Percentiles rank a stretch among this genome's conserved stretches.
phyloP scores from a whole-genome alignment of 2,888 invertebrate species.

The Parasteatoda lunata region DNA sequence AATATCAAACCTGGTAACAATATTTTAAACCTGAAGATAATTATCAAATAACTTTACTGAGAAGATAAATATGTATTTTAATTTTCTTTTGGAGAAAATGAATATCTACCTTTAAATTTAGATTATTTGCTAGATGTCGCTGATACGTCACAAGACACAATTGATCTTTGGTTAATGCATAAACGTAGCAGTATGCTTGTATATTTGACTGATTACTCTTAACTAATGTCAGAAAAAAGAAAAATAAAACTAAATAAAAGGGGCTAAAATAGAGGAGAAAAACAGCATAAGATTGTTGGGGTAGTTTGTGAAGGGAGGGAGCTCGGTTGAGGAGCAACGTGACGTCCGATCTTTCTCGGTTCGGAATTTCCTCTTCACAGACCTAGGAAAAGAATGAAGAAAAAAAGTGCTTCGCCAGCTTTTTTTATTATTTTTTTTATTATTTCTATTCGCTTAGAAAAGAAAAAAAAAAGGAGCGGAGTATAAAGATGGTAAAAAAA shows the following conservation, averaged over 20 bases:
- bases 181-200: too few relatives aligned
- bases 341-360: conserved; percentile 49
- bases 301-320: not conserved
- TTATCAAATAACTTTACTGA: too few relatives aligned
- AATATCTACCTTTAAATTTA: too few relatives aligned
- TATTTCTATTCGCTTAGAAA: conserved; percentile 13
- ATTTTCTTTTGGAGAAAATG: too few relatives aligned
- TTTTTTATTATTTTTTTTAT: conserved; percentile 32
- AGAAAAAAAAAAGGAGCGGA: conserved; percentile 5
- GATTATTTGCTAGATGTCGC: too few relatives aligned
- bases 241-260: not conserved
- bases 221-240: too few relatives aligned
- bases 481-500: not conserved
- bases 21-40: too few relatives aligned
- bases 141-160: too few relatives aligned
- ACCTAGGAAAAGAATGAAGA: not conserved
- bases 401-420: conserved; percentile 43
- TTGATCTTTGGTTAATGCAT: too few relatives aligned
- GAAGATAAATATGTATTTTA: too few relatives aligned
- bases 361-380: conserved; percentile 22
- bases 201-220: too few relatives aligned
- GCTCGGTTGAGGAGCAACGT: conserved; percentile 20
- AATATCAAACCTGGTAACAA: too few relatives aligned
- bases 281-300: conserved; percentile 22
- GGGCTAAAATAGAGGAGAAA: conserved; percentile 6